Conservation (phyloP, 2,797 vertebrate genomes). For the Lithobates pipiens region DNA sequence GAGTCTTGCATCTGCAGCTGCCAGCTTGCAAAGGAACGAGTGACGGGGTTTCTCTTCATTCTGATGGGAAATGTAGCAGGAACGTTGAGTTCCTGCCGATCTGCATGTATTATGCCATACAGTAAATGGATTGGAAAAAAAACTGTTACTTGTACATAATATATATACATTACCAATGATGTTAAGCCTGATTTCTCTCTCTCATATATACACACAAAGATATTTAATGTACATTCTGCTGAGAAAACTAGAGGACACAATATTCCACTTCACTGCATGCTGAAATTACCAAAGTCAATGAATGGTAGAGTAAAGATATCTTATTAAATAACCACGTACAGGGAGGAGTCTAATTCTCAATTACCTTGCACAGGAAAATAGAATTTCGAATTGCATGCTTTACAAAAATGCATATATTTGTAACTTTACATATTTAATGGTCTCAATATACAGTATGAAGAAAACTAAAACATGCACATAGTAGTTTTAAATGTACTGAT, state of each 20-base stretch:
- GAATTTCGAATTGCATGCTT: too few relatives aligned
- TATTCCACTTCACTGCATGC: too few relatives aligned
- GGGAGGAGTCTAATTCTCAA: too few relatives aligned
- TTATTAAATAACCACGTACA: too few relatives aligned
- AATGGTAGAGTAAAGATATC: too few relatives aligned
- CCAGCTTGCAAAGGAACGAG: constrained; percentile 58
- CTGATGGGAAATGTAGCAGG: constrained; percentile 70
- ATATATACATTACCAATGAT: constrained; percentile 14
- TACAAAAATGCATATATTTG: too few relatives aligned
- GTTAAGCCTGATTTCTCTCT: background rate
- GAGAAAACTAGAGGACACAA: too few relatives aligned
- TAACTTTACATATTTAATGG: background rate
- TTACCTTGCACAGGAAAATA: too few relatives aligned
- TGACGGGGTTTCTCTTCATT: constrained; percentile 71
- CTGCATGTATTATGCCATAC: constrained; percentile 70
- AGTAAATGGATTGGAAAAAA: constrained; percentile 67
- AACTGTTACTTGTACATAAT: constrained; percentile 58
- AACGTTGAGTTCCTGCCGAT: constrained; percentile 74
- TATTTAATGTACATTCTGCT: too few relatives aligned
- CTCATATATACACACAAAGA: background rate
- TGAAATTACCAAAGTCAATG: too few relatives aligned
- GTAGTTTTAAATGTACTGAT: background rate
- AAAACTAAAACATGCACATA: too few relatives aligned
- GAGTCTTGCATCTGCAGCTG: constrained; percentile 66
- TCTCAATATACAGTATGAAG: background rate